Evolutionary conservation across 2,797 vertebrate genomes (phyloP).

Genomic region (Helarctos malayanus): DNA sequence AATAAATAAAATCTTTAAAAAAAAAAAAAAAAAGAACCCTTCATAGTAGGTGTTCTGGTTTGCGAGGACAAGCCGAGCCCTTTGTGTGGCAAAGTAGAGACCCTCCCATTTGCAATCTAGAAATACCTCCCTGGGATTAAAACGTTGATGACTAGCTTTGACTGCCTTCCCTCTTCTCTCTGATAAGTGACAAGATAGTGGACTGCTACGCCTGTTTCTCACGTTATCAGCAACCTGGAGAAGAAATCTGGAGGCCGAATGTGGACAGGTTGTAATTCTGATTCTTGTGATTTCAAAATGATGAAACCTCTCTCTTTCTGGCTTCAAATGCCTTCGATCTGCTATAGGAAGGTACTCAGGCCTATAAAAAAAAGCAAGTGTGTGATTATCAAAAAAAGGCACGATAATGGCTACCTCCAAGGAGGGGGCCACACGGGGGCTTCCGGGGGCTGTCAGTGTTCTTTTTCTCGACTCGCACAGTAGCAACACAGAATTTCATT

Average conservation of each 20-base stretch:
- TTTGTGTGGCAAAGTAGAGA: neutral
- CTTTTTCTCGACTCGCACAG: neutral
- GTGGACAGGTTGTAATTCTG: neutral
- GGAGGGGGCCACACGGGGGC: too few relatives aligned
- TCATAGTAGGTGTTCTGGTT: neutral
- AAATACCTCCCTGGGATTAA: constrained; percentile 31
- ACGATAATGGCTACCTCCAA: neutral
- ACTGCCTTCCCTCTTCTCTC: neutral
- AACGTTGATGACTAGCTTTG: neutral
- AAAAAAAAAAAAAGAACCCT: neutral
- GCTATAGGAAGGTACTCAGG: neutral
- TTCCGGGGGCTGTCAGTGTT: neutral
- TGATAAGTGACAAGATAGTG: neutral
- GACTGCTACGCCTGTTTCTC: neutral
- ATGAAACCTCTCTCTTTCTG: neutral
- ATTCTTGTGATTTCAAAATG: neutral
- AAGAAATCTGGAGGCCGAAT: neutral
- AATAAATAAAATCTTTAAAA: too few relatives aligned
- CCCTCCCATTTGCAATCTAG: neutral
- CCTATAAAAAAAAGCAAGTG: neutral
- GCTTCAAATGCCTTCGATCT: neutral
- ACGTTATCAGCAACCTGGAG: neutral
- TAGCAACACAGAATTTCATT: neutral
- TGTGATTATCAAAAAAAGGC: neutral
- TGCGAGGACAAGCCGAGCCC: neutral